Evolutionary conservation across 1,140 invertebrate species (phyloP), one percentile per base, ranked within the genome.

Genomic region (Araneus ventricosus): DNA sequence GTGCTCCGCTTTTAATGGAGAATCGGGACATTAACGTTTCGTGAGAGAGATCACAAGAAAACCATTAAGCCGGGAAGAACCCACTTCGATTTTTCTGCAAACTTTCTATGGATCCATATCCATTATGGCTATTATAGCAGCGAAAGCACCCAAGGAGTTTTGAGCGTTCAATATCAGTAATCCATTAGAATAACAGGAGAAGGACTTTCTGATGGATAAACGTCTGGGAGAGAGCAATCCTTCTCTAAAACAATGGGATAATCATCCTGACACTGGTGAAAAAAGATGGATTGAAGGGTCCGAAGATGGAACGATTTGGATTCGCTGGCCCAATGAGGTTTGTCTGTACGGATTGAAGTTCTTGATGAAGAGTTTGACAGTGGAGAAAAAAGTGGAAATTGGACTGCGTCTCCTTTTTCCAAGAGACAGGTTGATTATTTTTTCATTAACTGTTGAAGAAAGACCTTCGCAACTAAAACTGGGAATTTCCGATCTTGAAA

Each of bases 131-230:
- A 75, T 75, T 75, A 75, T 34, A 34, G 30, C 30, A 20, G 6
- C 20, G 30, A 22, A 75, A 34, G 5, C 70, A 34, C 27, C 63
- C 63, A 67, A 27, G 24, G 27, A 67, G 63, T 67, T 67, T n/a
- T 67, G n/a, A 10, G 8, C 70, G 30, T 30, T 37, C 70, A 75
- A 75, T 75, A 75, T 75, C 70, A 6, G 30, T 14, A 75, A 34
- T 75, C 70, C 70, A 75, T 75, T 75, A 75, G 70, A 75, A 75
- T 75, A n/a, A 75, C 4, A 30, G 70, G 22, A 30, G 63, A 34
- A 70, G 30, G n/a, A 27, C n/a, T 37, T 34, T 75, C 27, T 75
- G 70, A 75, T 75, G 30, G 70, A 75, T 75, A 75, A 75, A 34
- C 34, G 30, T 75, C 17, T 75, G 17, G 70, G 2, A 14, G 10